Evolutionary conservation across 92 coral and sea anemone genomes (phyloP).

Genomic region (Diadumene lineata): DNA sequence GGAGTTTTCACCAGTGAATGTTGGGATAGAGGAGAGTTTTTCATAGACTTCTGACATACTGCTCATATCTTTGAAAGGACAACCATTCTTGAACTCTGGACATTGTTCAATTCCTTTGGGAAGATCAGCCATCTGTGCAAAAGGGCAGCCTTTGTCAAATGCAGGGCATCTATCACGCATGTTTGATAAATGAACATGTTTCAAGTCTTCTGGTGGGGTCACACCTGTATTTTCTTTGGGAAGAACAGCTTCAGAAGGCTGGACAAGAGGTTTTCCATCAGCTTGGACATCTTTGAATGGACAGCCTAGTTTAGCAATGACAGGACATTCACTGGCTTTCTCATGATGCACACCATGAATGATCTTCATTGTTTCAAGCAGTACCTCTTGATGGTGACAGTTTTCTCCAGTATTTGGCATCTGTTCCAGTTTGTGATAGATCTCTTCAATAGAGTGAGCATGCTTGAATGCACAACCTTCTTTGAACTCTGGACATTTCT

Average conservation of each 20-base stretch:
- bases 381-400: conserved; percentile 70
- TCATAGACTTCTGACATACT: conserved; percentile 70
- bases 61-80: conserved; percentile 80
- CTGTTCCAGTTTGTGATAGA: conserved; percentile 71
- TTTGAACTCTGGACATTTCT: conserved; percentile 93
- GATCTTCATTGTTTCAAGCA: conserved; percentile 78
- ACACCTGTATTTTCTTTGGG: conserved; percentile 20
- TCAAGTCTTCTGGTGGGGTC: conserved; percentile 37
- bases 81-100: conserved; percentile 89
- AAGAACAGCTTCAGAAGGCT: conserved; percentile 50
- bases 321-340: conserved; percentile 82
- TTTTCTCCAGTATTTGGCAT: conserved; percentile 76
- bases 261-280: conserved; percentile 76
- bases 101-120: conserved; percentile 54
- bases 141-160: conserved; percentile 67
- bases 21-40: conserved; percentile 70
- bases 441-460: conserved; percentile 76
- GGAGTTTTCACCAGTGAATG: conserved; percentile 60
- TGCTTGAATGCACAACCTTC: conserved; percentile 93
- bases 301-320: conserved; percentile 81
- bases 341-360: conserved; percentile 77
- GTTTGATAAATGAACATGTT: conserved; percentile 41
- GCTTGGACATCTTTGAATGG: conserved; percentile 83
- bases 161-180: conserved; percentile 64
- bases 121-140: conserved; percentile 51